Evolutionary conservation across 1,140 invertebrate species (phyloP).

Genomic region (Vollenhovia emeryi): DNA sequence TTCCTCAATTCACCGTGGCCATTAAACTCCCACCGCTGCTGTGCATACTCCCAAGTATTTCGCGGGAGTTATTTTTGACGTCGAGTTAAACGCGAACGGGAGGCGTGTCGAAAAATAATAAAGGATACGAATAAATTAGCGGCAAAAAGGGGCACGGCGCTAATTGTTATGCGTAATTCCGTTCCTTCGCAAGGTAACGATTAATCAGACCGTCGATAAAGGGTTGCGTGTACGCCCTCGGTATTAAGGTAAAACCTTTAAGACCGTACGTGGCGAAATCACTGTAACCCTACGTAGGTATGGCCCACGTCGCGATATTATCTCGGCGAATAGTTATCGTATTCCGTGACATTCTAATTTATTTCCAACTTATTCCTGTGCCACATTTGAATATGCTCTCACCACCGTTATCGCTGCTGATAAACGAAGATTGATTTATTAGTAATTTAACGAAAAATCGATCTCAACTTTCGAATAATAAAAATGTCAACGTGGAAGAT

Average conservation of each 20-base stretch:
- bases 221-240: slow-evolving; percentile 23
- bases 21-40: background rate
- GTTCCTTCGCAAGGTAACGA: background rate
- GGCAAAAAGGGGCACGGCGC: background rate
- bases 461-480: background rate
- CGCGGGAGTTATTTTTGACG: background rate
- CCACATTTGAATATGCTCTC: slow-evolving; percentile 10
- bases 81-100: background rate
- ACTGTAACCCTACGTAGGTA: background rate
- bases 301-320: background rate
- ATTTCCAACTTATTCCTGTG: slow-evolving; percentile 25
- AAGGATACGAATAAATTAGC: slow-evolving; percentile 18
- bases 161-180: slow-evolving; percentile 53
- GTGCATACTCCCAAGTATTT: background rate
- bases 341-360: slow-evolving; percentile 11
- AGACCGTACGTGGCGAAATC: background rate
- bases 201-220: slow-evolving; percentile 23
- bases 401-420: background rate
- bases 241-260: slow-evolving; percentile 16
- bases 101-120: slow-evolving; percentile 32
- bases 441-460: background rate
- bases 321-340: slow-evolving; percentile 18
- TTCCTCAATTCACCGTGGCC: background rate
- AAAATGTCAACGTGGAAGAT: background rate
- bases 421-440: slow-evolving; percentile 27